Evolutionary conservation across 2,113 vertebrate genomes (phyloP).

Genomic region (Dasyornis broadbenti): DNA sequence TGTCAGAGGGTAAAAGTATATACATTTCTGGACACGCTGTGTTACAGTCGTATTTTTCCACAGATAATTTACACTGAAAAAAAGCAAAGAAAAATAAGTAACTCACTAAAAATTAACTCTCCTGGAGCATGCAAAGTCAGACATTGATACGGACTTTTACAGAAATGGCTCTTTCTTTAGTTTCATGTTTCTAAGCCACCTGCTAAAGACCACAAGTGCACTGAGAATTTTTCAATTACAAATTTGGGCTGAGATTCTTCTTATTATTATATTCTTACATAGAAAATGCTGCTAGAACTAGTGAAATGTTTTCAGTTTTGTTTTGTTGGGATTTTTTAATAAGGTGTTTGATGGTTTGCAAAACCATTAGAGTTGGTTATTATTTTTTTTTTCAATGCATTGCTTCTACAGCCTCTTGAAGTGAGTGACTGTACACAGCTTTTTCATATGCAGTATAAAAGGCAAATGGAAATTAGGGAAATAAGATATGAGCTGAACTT

Average conservation of each 20-base stretch:
- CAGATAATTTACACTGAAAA: background rate
- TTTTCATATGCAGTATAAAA: background rate
- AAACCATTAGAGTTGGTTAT: background rate
- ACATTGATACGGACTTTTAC: background rate
- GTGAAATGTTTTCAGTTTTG: background rate
- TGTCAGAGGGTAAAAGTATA: background rate
- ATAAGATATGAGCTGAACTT: background rate
- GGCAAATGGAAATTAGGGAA: background rate
- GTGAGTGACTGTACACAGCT: background rate
- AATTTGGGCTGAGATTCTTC: background rate
- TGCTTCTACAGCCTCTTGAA: background rate
- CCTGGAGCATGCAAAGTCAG: background rate
- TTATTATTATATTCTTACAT: background rate
- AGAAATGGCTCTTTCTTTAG: background rate
- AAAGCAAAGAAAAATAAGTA: background rate
- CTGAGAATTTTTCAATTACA: background rate
- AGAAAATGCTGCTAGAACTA: background rate
- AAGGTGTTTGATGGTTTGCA: background rate
- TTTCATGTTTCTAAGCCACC: background rate
- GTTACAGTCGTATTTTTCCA: background rate
- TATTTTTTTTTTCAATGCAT: background rate
- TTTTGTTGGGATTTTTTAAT: background rate
- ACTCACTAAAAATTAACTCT: background rate
- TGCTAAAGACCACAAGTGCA: background rate
- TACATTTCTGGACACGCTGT: rapidly evolving